Conservation (phyloP, 2,113 vertebrate species). For the Ahaetulla prasina region DNA sequence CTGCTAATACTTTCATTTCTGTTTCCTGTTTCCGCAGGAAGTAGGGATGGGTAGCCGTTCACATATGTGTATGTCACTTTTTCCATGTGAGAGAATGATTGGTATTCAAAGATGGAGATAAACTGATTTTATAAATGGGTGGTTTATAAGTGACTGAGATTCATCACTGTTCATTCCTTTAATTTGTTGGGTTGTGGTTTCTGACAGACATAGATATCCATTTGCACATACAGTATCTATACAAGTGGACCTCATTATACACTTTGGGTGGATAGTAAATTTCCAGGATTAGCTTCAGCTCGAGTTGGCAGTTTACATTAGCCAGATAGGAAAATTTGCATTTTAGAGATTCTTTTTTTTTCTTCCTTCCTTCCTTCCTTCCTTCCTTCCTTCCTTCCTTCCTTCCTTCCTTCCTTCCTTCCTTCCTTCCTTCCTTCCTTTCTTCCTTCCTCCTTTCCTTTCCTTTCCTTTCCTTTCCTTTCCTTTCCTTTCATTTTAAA, state of each 20-base stretch:
- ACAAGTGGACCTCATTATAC: not conserved
- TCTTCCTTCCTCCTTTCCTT: not conserved
- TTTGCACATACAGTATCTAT: not conserved
- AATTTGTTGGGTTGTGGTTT: not conserved
- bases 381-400: not conserved
- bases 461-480: no score
- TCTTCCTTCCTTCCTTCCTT: no score
- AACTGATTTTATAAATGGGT: not conserved
- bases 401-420: not conserved
- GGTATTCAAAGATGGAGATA: not conserved
- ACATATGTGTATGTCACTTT: not conserved
- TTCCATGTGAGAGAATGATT: not conserved
- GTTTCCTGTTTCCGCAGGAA: not conserved
- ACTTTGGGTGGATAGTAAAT: not conserved
- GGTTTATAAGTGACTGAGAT: not conserved
- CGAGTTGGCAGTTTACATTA: not conserved
- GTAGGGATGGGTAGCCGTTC: not conserved
- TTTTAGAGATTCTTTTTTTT: not conserved
- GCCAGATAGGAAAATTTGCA: not conserved
- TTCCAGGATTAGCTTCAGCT: not conserved
- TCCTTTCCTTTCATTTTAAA: not conserved
- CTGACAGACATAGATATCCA: not conserved
- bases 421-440: not conserved
- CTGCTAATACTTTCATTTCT: not conserved
- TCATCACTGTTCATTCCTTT: not conserved